These are phyloP conservation scores for Glossophaga mutica DNA, from an alignment of 2,797 vertebrate genomes.

Conservation along the genomic window DNA sequence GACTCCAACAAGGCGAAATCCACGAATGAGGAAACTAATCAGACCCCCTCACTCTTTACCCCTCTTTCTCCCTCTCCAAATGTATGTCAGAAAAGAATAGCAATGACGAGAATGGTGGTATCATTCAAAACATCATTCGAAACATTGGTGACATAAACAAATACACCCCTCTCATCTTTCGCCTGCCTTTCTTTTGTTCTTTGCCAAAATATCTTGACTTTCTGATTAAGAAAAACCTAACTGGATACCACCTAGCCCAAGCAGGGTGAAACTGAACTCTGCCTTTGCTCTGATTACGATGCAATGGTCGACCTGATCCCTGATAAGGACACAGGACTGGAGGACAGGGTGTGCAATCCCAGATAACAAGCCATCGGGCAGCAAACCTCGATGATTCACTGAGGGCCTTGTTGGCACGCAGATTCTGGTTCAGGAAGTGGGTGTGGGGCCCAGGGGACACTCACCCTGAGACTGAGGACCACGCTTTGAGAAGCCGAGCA, in stretches of 20 bases:
- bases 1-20: background rate
- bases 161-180: background rate
- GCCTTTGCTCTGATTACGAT: constrained; percentile 2
- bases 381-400: background rate
- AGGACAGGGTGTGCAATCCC: background rate
- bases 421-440: background rate
- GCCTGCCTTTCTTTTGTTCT: background rate
- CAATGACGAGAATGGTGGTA: background rate
- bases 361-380: background rate
- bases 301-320: background rate
- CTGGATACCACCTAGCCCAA: background rate
- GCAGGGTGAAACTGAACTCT: background rate
- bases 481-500: background rate
- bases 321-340: background rate
- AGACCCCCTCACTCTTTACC: background rate
- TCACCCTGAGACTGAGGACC: background rate
- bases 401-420: background rate
- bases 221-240: background rate
- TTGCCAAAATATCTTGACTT: background rate
- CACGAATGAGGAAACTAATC: background rate
- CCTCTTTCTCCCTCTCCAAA: background rate
- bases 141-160: background rate
- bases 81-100: background rate
- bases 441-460: background rate
- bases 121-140: background rate